A percentile compares a stretch with the other conserved stretches of the same genome.
Conservation (phyloP, 2,797 vertebrate genomes). For the Synaphobranchus kaupii region DNA sequence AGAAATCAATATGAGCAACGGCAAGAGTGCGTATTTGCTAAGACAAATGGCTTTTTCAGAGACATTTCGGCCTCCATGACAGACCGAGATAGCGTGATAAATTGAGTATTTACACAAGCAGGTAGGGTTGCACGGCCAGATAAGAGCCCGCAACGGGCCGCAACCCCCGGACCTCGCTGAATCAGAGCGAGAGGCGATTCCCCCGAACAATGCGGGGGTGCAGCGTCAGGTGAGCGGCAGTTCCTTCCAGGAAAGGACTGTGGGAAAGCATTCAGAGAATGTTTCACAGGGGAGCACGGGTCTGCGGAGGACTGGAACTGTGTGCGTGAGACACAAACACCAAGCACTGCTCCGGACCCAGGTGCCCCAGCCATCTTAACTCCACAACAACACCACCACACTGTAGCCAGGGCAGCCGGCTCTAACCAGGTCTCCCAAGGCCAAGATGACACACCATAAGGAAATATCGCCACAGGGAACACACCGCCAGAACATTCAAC, state of each 20-base stretch:
- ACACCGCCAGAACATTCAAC: conserved; percentile 17
- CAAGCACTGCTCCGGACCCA: conserved; percentile 28
- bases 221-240: conserved; percentile 34
- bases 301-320: conserved; percentile 22
- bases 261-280: conserved; percentile 53
- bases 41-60: neutral
- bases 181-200: conserved; percentile 16
- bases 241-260: conserved; percentile 41
- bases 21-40: neutral
- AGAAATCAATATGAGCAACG: neutral
- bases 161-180: neutral
- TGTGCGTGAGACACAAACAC: conserved; percentile 34
- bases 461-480: conserved; percentile 43
- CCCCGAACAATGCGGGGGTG: conserved; percentile 20
- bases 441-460: neutral
- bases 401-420: neutral
- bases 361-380: conserved; percentile 6
- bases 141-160: neutral
- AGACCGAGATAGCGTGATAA: neutral
- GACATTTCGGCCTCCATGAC: neutral
- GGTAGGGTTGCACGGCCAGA: neutral
- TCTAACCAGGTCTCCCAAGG: neutral
- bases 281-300: conserved; percentile 51
- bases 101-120: neutral
- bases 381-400: conserved; percentile 16